Evolutionary conservation across 2,888 invertebrate genomes (phyloP).

Genomic region (Pelosia muscerda): DNA sequence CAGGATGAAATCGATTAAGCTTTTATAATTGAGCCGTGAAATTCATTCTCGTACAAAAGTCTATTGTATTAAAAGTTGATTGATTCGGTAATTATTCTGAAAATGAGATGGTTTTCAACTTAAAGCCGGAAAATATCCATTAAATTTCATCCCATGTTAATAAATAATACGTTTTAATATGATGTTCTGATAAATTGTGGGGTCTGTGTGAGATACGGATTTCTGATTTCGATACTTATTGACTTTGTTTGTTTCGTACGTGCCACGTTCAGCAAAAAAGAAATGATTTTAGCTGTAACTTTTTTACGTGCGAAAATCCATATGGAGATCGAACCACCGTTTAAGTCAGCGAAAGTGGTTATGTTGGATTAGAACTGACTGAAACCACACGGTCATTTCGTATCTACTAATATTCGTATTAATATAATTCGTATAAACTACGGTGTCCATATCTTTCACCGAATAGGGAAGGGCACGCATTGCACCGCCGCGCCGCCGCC

Average conservation of each 20-base stretch:
- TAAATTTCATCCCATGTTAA: conserved; percentile 31
- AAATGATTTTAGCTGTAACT: too few species aligned
- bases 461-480: too few species aligned
- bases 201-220: not conserved
- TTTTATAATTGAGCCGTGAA: conserved; percentile 34
- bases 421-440: too few species aligned
- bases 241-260: not conserved
- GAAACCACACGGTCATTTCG: too few species aligned
- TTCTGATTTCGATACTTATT: not conserved
- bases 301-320: too few species aligned
- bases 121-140: conserved; percentile 32
- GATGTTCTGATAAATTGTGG: conserved; percentile 7
- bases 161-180: conserved; percentile 27
- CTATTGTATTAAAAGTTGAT: conserved; percentile 37
- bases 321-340: too few species aligned
- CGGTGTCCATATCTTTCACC: too few species aligned
- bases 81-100: conserved; percentile 44
- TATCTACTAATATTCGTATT: too few species aligned
- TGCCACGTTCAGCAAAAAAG: not conserved
- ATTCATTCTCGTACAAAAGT: conserved; percentile 16
- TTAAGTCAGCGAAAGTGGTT: too few species aligned
- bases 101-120: conserved; percentile 48
- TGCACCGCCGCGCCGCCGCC: too few species aligned
- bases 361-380: too few species aligned
- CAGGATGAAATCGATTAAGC: conserved; percentile 29